Evolutionary conservation across 2,797 vertebrate species (phyloP), one percentile per base, ranked within the genome.

Genomic region (Enteromius anoplus): DNA sequence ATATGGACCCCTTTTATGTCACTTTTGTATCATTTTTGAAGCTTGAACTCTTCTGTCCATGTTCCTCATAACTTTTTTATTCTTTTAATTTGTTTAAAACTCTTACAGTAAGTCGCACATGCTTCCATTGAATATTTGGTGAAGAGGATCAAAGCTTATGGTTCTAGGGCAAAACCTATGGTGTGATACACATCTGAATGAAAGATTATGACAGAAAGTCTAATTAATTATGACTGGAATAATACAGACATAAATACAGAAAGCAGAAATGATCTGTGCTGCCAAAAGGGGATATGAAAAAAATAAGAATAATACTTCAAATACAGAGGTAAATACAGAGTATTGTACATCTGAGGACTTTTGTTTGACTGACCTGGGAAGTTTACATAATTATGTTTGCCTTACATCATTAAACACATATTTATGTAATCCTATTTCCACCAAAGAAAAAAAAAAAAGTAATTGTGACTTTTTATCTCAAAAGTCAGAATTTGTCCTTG

Each of bases 211-310:
- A 78, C 71, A 70, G 47, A 53, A 47, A 75, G 8, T n/a, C n/a
- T 75, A 62, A 32, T 78, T 76, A 86, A 84, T 83, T 58, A 64
- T 15, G 21, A 80, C 19, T 76, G 55, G 55, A 80, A 70, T 83
- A 62, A 75, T 32, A 45, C 10, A 83, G 53, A 19, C 65, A 65
- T 47, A 8, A 45, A 47, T 68, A 82, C 19, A 19, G 34, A 68
- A 14, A 68, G 14, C 55, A 34, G 0, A 68, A 76, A 75, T 53
- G 0, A 58, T 77, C 42, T 76, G 29, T 83, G 62, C 29, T 80
- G 12, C 32, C 65, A 21, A 64, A 83, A 76, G 32, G 21, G 60
- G 26, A 79, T 75, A 53, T 66, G 4, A 80, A 72, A 49, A 65
- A 64, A 26, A 26, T 26, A 26, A 26, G 26, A 26, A 26, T 26